Evolutionary conservation across 2,888 invertebrate genomes (phyloP).

Genomic region (Elegia similella): DNA sequence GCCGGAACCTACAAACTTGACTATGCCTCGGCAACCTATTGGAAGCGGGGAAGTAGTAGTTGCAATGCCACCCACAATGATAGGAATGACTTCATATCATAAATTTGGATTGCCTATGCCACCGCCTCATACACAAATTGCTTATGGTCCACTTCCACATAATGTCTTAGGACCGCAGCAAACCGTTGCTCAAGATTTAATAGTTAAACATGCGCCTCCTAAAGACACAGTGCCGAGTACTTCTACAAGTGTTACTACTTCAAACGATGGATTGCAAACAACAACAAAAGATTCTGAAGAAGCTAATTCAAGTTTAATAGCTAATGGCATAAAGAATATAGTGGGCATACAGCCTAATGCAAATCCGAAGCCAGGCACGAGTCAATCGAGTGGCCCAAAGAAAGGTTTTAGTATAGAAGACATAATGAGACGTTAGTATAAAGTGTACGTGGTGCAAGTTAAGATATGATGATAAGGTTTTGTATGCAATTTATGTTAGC

Average conservation of each 20-base stretch:
- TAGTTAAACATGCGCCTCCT: slow-evolving; percentile 77
- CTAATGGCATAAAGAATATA: slow-evolving; percentile 75
- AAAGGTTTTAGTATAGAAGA: slow-evolving; percentile 95
- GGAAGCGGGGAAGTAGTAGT: slow-evolving; percentile 60
- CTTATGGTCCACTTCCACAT: slow-evolving; percentile 63
- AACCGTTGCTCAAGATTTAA: slow-evolving; percentile 77
- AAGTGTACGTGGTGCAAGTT: slow-evolving; percentile 12
- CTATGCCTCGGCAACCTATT: slow-evolving; percentile 65
- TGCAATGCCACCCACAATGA: slow-evolving; percentile 62
- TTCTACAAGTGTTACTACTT: slow-evolving; percentile 63
- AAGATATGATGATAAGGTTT: background rate
- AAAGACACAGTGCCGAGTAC: slow-evolving; percentile 65
- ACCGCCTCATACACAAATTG: slow-evolving; percentile 70
- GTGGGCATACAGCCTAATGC: slow-evolving; percentile 73
- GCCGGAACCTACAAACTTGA: slow-evolving; percentile 75
- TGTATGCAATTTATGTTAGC: slow-evolving; percentile 5
- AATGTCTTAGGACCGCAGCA: slow-evolving; percentile 70
- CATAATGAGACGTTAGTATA: slow-evolving; percentile 90
- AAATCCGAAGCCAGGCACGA: slow-evolving; percentile 77
- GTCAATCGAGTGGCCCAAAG: slow-evolving; percentile 84
- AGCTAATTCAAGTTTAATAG: slow-evolving; percentile 61
- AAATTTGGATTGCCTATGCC: slow-evolving; percentile 75
- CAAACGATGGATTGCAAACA: slow-evolving; percentile 50
- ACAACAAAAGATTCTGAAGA: slow-evolving; percentile 51
- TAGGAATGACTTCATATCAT: slow-evolving; percentile 73